Conservation (phyloP, 2,888 invertebrate species). For the Marronus borbonicus region DNA sequence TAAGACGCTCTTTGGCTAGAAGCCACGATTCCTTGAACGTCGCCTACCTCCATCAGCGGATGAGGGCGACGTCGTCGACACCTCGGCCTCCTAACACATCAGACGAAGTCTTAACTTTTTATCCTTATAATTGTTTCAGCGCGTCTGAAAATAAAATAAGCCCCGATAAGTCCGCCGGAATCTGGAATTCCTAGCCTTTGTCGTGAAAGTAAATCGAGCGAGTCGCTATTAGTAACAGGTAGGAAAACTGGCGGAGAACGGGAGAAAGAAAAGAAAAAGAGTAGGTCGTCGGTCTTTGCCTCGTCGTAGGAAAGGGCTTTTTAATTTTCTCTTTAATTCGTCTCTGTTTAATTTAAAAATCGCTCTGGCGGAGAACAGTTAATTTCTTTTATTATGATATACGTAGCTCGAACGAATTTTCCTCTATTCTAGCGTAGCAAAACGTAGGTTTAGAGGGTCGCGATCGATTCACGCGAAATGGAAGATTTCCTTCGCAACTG, state of each 20-base stretch:
- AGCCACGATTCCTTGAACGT: not conserved
- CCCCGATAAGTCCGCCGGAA: slow-evolving; percentile 43
- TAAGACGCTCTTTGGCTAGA: not conserved
- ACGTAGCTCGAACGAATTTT: slow-evolving; percentile 7
- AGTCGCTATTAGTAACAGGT: slow-evolving; percentile 31
- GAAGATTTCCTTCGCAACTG: no score
- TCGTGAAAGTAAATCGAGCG: slow-evolving; percentile 39
- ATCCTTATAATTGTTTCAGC: slow-evolving; percentile 50
- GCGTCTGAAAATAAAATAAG: slow-evolving; percentile 49
- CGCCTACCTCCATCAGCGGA: slow-evolving; percentile 2
- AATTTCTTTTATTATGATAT: slow-evolving; percentile 22
- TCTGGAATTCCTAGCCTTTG: slow-evolving; percentile 8
- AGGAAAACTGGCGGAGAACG: slow-evolving; percentile 6
- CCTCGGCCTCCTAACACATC: slow-evolving; percentile 14
- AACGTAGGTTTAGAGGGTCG: no score
- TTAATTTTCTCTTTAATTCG: slow-evolving; percentile 28
- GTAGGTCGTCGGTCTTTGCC: not conserved
- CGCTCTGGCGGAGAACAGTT: not conserved
- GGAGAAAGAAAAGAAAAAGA: not conserved
- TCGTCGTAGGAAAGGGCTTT: not conserved
- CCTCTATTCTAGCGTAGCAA: no score
- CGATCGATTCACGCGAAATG: no score
- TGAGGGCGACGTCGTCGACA: not conserved
- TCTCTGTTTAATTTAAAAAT: slow-evolving; percentile 25
- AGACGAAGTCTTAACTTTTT: slow-evolving; percentile 33